phyloP scores from a whole-genome alignment of 2,888 invertebrate genomes.

The Tipula confusa region DNA sequence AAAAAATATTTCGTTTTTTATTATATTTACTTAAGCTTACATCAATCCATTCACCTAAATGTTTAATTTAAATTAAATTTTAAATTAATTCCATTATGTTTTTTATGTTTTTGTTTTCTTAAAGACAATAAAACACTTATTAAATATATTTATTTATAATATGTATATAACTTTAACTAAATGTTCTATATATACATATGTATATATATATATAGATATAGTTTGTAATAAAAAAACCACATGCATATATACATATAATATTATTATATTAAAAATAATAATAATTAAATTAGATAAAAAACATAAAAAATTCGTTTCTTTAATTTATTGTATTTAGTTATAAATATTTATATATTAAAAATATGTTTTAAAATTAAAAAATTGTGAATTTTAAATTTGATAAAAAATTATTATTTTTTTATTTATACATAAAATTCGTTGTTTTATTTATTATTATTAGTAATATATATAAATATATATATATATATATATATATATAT shows the following conservation, averaged over 20 bases:
- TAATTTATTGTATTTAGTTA: conserved; percentile 7
- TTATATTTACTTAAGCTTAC: background rate
- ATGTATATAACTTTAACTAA: conserved; percentile 20
- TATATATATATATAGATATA: no score
- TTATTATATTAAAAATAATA: background rate
- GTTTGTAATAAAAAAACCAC: conserved; percentile 17
- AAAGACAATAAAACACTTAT: conserved; percentile 25
- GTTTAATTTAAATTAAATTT: background rate
- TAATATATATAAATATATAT: no score
- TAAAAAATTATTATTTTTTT: background rate
- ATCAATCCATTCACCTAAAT: conserved; percentile 3
- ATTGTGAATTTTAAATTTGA: background rate
- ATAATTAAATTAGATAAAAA: background rate
- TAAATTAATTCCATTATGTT: conserved; percentile 13
- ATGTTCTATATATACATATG: background rate
- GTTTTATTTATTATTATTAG: background rate
- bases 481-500: no score
- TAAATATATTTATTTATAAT: conserved; percentile 25
- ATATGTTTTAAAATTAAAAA: conserved; percentile 3
- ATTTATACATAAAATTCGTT: conserved; percentile 5
- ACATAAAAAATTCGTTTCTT: conserved; percentile 21
- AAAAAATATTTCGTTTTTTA: background rate
- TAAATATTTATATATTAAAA: background rate
- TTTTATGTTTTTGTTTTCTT: background rate
- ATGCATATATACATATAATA: no score